phyloP scores from a whole-genome alignment of 2,113 vertebrate species.

The Lophotis ruficrista region DNA sequence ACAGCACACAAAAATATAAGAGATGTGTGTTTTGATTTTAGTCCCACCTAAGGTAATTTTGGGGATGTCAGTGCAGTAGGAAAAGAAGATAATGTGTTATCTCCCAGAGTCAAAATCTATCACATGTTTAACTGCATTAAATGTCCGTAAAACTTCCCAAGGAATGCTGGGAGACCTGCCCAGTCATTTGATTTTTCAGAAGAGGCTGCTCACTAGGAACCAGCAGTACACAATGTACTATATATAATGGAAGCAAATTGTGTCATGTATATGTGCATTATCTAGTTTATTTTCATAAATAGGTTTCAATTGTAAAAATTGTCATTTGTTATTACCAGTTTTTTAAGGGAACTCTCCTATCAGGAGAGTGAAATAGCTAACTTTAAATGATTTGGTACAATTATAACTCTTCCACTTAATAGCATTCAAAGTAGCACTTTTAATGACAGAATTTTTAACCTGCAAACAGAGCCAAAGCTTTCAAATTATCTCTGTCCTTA shows the following conservation, averaged over 20 bases:
- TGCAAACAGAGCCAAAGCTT: not conserved
- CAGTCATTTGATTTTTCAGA: not conserved
- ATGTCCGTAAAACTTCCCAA: not conserved
- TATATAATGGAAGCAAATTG: not conserved
- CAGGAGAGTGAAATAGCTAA: not conserved
- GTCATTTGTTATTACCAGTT: not conserved
- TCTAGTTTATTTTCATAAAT: not conserved
- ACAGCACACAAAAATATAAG: not conserved
- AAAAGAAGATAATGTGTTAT: not conserved
- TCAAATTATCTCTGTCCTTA: not conserved
- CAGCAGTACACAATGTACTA: not conserved
- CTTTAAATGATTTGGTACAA: not conserved
- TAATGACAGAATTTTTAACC: not conserved
- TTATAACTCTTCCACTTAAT: not conserved
- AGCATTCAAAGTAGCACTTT: not conserved
- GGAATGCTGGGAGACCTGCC: not conserved
- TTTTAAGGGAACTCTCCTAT: not conserved
- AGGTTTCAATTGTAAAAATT: not conserved
- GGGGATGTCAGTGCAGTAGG: not conserved
- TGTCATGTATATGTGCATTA: not conserved
- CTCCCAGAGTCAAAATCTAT: not conserved
- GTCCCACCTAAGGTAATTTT: not conserved
- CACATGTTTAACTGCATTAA: not conserved
- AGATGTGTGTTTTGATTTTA: not conserved
- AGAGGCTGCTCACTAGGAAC: not conserved